Evolutionary conservation across 2,113 vertebrate species (phyloP), one percentile per base, ranked within the genome.

Genomic region (Micronycteris hirsuta): DNA sequence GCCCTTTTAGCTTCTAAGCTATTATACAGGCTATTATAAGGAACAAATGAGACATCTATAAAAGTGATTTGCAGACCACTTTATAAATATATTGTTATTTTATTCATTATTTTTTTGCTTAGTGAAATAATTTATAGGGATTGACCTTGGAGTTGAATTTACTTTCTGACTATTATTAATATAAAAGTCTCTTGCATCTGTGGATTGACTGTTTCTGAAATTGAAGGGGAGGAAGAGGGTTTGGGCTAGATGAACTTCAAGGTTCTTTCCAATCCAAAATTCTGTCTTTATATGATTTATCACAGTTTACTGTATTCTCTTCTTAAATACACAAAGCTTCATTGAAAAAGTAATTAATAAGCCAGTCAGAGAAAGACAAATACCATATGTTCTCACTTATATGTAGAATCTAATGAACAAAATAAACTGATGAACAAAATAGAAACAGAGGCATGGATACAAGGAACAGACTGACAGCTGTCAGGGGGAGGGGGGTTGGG

Each of bases 101-200:
- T 82, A 83, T 63, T 95, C 10, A 73, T 83, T 96, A 85, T 87
- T 80, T 17, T 94, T 95, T 95, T 93, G 74, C 12, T 91, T 91
- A 89, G 33, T 94, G 20, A 91, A 93, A 87, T 56, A 71, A 14
- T 70, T 94, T 92, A 38, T 52, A 92, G 26, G 41, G 78, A 83
- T 47, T 96, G 47, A 52, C 28, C 89, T 82, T 89, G 78, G 14
- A 41, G 67, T 88, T 93, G 14, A 73, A 82, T 92, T 94, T 89
- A 47, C 91, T 95, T 95, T 71, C 31, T 86, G 43, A 28, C 67
- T 96, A 45, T 73, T 96, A 81, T 38, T 63, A 86, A 77, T 86
- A 80, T 71, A 56, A 91, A 81, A 88, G 33, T 78, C n/a, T 16
- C 24, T 89, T 86, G 10, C 9, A 63, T 81, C 56, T 78, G 26